Conservation (phyloP, 2,797 vertebrate genomes). For the Dendrocincla tyrannina region DNA sequence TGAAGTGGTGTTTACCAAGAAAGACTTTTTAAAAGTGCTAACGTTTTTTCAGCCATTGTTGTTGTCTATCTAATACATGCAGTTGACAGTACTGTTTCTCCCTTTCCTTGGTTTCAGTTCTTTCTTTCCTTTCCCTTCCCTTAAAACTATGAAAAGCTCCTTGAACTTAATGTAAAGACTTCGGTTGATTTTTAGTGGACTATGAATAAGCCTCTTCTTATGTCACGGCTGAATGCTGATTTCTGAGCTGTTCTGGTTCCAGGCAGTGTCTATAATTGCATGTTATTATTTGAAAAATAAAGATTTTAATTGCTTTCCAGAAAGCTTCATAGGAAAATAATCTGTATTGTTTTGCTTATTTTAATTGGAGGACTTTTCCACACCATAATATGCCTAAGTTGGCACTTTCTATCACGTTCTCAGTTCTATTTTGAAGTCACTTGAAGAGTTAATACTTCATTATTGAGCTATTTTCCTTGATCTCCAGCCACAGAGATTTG, state of each 20-base stretch:
- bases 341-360: conserved; percentile 1
- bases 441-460: neutral
- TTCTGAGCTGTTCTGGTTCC: conserved; percentile 8
- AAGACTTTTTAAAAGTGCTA: neutral
- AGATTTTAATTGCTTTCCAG: conserved; percentile 27
- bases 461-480: neutral
- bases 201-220: neutral
- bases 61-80: neutral
- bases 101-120: neutral
- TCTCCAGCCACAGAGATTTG: neutral
- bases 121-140: neutral
- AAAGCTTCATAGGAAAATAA: neutral
- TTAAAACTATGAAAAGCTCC: neutral
- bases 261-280: conserved; percentile 19
- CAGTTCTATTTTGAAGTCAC: neutral
- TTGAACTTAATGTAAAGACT: neutral
- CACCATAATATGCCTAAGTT: neutral
- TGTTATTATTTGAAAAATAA: conserved; percentile 9
- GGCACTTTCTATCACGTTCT: neutral
- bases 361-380: conserved; percentile 2
- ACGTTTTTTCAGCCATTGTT: neutral
- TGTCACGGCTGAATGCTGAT: conserved; percentile 26
- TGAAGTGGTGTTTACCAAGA: neutral
- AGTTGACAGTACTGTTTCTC: neutral
- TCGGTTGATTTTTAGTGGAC: neutral